A percentile compares a stretch with the other conserved stretches of the same genome.
Conservation (phyloP, 2,888 invertebrate genomes). For the Drosophila robusta region DNA sequence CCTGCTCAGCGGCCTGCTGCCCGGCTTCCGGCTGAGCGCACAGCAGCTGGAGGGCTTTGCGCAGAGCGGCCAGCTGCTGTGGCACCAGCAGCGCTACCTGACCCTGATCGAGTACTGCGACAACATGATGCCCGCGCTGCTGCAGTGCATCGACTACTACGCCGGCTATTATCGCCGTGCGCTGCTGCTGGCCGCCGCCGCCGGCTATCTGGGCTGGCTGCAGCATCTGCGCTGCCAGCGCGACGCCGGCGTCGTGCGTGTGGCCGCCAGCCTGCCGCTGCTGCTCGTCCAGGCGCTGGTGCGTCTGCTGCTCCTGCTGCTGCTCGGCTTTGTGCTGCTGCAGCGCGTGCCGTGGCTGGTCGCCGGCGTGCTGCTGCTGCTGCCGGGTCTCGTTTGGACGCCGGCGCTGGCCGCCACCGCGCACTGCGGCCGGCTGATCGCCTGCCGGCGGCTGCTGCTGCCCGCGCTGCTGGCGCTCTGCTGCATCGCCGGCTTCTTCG, state of each 20-base stretch:
- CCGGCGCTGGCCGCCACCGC: conserved; percentile 33
- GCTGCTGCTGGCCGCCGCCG: conserved; percentile 88
- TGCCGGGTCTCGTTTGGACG: conserved; percentile 86
- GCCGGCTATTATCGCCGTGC: conserved; percentile 92
- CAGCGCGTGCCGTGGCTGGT: conserved; percentile 88
- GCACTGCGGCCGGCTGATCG: not conserved
- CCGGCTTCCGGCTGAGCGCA: conserved; percentile 54
- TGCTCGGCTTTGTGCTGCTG: conserved; percentile 85
- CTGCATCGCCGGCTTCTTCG: conserved; percentile 64
- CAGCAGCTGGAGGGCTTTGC: conserved; percentile 39
- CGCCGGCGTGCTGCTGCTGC: conserved; percentile 87
- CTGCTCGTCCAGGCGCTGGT: not conserved
- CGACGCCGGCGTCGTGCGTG: not conserved
- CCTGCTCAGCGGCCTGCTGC: conserved; percentile 13
- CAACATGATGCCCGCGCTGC: conserved; percentile 88
- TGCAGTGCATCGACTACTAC: conserved; percentile 92
- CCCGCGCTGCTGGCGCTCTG: conserved; percentile 69
- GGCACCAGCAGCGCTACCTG: conserved; percentile 26
- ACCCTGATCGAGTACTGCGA: conserved; percentile 85
- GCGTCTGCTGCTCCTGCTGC: conserved; percentile 1
- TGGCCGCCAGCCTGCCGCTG: not conserved
- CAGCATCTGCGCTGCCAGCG: conserved; percentile 84
- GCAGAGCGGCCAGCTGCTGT: conserved; percentile 21
- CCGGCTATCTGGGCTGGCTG: conserved; percentile 91
- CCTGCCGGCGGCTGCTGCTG: conserved; percentile 64